Base-by-base conservation (phyloP, 2,888 invertebrate genomes). In the Cyclophora punctaria region DNA sequence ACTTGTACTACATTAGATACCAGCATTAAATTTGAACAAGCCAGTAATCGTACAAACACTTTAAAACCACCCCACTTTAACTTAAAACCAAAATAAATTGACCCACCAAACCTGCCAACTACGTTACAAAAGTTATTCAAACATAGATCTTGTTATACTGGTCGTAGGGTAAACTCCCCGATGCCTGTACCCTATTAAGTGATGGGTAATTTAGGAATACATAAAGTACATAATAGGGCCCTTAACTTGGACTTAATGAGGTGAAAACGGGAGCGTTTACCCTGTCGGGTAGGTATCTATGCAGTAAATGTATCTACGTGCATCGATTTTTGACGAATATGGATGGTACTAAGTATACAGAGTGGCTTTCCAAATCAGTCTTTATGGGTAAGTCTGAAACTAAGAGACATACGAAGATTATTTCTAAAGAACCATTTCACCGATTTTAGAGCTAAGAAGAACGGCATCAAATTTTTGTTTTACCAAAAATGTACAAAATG, bases 141-240 rank as follows among this genome's bases (percentile, higher is more conserved):
- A 46, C 56, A 66, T 59, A 64, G 78, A 56, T 69, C 80, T 69
- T 51, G 45, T 53, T 66, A 69, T 47, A 66, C 48, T 74, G 78
- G 84, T 48, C 56, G 63, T 64, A 68, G 78, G 82, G 79, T 72
- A 75, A 73, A 65, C 80, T 75, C 83, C 82, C 76, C 60, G 67
- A 67, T 67, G 64, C 70, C 70, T 66, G 75, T 73, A 77, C 80
- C 81, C 83, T 83, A 82, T 86, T 85, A 86, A 86, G 85, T 84
- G 85, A 86, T 84, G 84, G 85, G 85, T 85, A 88, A 88, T 88
- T 88, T 87, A 86, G 85, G 75, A 83, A 83, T 87, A 87, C 83
- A 87, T 85, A 88, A 87, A 88, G 86, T 88, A 87, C 83, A 87
- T 87, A 88, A 88, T 86, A 85, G 87, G 81, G 73, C 78, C 82